phyloP scores from a whole-genome alignment of 2,113 vertebrate genomes.

The Salvelinus namaycush region DNA sequence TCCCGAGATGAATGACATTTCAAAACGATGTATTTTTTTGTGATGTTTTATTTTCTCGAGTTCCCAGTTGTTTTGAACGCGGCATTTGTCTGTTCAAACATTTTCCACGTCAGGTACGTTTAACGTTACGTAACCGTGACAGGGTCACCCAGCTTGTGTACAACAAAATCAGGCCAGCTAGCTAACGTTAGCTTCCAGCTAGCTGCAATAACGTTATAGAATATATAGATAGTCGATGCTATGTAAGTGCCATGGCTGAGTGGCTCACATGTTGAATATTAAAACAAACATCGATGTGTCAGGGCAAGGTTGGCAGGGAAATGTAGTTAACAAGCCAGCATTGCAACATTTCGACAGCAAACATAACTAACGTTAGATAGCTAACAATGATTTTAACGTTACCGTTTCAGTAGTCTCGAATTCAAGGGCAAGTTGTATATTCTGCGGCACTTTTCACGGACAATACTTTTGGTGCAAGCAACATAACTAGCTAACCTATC shows the following conservation, averaged over 20 bases:
- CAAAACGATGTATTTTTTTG: no score
- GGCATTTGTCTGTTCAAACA: no score
- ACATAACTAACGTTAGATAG: neutral
- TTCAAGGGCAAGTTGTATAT: conserved; percentile 5
- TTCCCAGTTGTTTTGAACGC: no score
- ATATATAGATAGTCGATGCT: neutral
- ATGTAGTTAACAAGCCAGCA: neutral
- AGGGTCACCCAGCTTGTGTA: neutral
- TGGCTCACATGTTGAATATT: neutral
- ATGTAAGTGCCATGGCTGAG: no score
- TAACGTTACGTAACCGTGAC: neutral
- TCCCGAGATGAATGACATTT: no score
- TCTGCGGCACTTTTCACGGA: neutral
- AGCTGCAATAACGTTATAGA: neutral
- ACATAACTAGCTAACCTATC: conserved; percentile 6
- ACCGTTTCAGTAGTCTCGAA: conserved; percentile 16
- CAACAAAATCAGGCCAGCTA: neutral
- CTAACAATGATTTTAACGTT: no score
- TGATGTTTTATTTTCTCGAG: no score
- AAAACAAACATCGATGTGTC: neutral
- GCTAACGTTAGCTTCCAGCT: neutral
- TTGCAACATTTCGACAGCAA: neutral
- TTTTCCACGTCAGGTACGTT: no score
- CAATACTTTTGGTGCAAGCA: neutral
- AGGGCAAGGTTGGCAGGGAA: neutral